Percentiles rank a stretch among this genome's conserved stretches.
phyloP scores from a whole-genome alignment of 2,797 vertebrate genomes.

The Cheirogaleus major region DNA sequence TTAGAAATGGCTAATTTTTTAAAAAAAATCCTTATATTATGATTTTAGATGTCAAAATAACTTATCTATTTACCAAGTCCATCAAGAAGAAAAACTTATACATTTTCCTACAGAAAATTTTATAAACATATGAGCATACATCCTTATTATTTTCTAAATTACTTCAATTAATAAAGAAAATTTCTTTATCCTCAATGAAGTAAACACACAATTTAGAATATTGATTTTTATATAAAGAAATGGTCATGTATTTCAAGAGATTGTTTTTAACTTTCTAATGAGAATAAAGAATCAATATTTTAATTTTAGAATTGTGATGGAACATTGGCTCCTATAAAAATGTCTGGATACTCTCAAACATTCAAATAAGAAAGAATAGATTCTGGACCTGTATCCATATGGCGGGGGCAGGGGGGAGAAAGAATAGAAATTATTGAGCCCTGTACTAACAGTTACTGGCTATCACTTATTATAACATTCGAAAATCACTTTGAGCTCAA shows the following conservation, averaged over 20 bases:
- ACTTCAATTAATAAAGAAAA: not conserved
- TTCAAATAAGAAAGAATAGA: not conserved
- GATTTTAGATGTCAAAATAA: slow-evolving; percentile 5
- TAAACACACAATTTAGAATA: not conserved
- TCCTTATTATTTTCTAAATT: not conserved
- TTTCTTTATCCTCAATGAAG: not conserved
- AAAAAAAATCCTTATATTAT: not conserved
- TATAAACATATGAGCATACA: not conserved
- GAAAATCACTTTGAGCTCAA: slow-evolving; percentile 8
- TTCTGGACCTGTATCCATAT: no score
- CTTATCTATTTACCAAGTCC: not conserved
- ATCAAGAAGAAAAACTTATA: not conserved
- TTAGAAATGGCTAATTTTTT: not conserved
- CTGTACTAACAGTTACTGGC: not conserved
- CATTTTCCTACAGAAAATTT: not conserved
- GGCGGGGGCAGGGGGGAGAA: no score
- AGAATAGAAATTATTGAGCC: not conserved
- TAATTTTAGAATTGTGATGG: not conserved
- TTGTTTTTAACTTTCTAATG: not conserved
- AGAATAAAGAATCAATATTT: not conserved
- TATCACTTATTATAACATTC: slow-evolving; percentile 10
- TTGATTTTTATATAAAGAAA: not conserved
- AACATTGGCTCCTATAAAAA: not conserved
- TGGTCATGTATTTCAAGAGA: not conserved
- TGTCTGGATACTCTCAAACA: not conserved